Conservation (phyloP, 2,888 invertebrate genomes). For the Lamellibrachia columna region DNA sequence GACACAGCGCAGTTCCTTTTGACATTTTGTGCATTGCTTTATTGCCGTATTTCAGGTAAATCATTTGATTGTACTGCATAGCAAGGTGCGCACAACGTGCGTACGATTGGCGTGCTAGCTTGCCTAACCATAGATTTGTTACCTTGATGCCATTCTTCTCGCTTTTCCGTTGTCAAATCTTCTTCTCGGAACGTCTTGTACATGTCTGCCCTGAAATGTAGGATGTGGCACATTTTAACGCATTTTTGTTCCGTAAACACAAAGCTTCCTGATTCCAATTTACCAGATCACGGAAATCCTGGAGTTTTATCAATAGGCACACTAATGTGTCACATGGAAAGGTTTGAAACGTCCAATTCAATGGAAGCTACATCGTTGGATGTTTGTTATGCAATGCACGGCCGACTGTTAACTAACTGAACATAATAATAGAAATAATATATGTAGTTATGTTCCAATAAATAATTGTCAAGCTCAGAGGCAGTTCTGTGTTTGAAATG, state of each 20-base stretch:
- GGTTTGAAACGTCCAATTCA: neutral
- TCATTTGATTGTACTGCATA: neutral
- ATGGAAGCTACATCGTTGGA: neutral
- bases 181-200: neutral
- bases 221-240: neutral
- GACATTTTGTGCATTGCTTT: neutral
- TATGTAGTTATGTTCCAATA: neutral
- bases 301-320: too few relatives aligned
- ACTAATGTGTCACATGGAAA: too few relatives aligned
- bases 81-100: neutral
- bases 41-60: neutral
- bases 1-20: too few relatives aligned
- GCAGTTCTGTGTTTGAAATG: neutral
- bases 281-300: too few relatives aligned
- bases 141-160: neutral
- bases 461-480: neutral
- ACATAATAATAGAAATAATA: neutral
- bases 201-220: neutral
- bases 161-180: neutral
- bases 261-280: neutral
- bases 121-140: neutral
- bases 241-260: neutral
- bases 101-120: neutral
- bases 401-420: neutral
- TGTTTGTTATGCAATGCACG: neutral